phyloP scores from a whole-genome alignment of 2,113 vertebrate species.

The Eonycteris spelaea region DNA sequence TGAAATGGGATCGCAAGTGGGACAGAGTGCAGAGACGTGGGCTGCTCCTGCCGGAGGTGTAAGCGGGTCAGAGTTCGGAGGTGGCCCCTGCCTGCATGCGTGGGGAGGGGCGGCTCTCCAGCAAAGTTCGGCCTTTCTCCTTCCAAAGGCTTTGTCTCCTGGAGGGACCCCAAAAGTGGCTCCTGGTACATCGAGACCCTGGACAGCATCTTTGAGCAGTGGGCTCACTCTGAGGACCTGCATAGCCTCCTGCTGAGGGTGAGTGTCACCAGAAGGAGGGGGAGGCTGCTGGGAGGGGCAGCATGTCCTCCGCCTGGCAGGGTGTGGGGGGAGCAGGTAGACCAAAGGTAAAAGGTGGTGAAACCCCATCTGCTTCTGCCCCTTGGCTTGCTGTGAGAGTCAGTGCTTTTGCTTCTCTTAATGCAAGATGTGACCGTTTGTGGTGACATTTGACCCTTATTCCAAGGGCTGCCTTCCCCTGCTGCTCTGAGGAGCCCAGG shows the following conservation, averaged over 20 bases:
- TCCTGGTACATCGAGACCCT: constrained; percentile 94
- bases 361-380: neutral
- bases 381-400: neutral
- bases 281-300: neutral
- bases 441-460: neutral
- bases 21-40: fast-evolving
- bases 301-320: neutral
- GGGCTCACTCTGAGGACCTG: constrained; percentile 83
- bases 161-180: constrained; percentile 85
- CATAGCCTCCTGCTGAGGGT: constrained; percentile 89
- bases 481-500: neutral
- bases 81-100: fast-evolving
- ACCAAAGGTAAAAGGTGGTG: neutral
- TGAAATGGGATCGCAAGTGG: fast-evolving
- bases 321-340: neutral
- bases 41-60: neutral
- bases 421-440: neutral
- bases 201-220: constrained; percentile 85
- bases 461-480: neutral
- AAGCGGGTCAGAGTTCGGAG: neutral
- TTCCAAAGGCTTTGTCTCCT: constrained; percentile 92
- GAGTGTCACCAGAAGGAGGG: neutral
- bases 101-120: fast-evolving
- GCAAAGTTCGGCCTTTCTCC: neutral
- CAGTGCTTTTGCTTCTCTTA: neutral